phyloP scores from a whole-genome alignment of 1,140 invertebrate species.

The Gyrodactylus bullatarudis region DNA sequence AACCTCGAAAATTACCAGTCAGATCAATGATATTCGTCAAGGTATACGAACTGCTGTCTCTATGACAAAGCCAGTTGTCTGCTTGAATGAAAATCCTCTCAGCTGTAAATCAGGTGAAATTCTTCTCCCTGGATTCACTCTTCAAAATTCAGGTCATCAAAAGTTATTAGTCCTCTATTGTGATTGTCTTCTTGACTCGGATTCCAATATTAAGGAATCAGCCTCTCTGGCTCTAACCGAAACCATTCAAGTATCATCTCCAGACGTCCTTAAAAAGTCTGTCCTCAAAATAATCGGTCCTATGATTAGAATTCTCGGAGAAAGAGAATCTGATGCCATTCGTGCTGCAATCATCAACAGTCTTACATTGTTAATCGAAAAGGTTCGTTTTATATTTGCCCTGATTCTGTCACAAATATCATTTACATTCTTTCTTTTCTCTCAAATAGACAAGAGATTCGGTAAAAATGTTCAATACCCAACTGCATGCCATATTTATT shows the following conservation, averaged over 20 bases:
- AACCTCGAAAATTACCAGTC: too few relatives aligned
- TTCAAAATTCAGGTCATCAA: slow-evolving; percentile 39
- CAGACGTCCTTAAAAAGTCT: slow-evolving; percentile 46
- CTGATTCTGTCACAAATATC: too few relatives aligned
- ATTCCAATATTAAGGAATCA: slow-evolving; percentile 66
- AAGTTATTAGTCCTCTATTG: slow-evolving; percentile 69
- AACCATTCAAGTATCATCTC: slow-evolving; percentile 42
- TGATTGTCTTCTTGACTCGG: slow-evolving; percentile 67
- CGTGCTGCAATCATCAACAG: slow-evolving; percentile 82
- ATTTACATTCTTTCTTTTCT: background rate
- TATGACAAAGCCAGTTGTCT: background rate
- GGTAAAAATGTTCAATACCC: slow-evolving; percentile 6
- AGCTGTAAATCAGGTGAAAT: background rate
- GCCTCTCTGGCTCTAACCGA: slow-evolving; percentile 70
- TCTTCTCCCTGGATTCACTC: slow-evolving; percentile 53
- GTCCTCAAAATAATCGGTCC: slow-evolving; percentile 80
- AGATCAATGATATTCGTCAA: background rate
- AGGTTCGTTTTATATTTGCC: background rate
- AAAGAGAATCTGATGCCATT: slow-evolving; percentile 57
- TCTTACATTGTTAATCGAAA: slow-evolving; percentile 17
- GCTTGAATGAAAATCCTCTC: background rate
- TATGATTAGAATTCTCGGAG: slow-evolving; percentile 73
- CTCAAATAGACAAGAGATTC: background rate
- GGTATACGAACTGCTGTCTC: background rate
- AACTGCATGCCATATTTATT: slow-evolving; percentile 9